Evolutionary conservation across 2,797 vertebrate species (phyloP).

Genomic region (Lindbergichthys nudifrons): DNA sequence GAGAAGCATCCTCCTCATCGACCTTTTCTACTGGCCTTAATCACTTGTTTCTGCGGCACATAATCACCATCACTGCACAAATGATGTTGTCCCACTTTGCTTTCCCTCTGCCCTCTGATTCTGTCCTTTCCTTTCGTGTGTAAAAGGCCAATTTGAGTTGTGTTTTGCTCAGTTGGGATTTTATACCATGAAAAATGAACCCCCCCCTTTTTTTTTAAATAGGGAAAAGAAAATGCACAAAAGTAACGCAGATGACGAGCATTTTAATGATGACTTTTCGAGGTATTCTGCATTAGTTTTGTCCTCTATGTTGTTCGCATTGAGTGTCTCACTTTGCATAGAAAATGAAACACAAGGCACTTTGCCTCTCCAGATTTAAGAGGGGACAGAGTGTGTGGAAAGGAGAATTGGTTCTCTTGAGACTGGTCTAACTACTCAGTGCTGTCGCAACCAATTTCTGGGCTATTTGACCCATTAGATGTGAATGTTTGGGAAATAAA

Average conservation of each 20-base stretch:
- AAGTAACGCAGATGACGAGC: slow-evolving; percentile 40
- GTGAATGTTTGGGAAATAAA: slow-evolving; percentile 64
- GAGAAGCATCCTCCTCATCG: slow-evolving; percentile 37
- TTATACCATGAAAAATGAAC: slow-evolving; percentile 41
- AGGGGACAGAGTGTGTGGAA: not conserved
- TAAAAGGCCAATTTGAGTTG: slow-evolving; percentile 67
- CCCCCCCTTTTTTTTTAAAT: no score
- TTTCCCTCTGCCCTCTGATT: slow-evolving; percentile 29
- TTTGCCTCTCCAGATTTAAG: slow-evolving; percentile 51
- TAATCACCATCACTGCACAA: slow-evolving; percentile 59
- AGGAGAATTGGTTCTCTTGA: slow-evolving; percentile 56
- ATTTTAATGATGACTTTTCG: slow-evolving; percentile 55
- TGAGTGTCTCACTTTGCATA: slow-evolving; percentile 47
- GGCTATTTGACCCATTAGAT: slow-evolving; percentile 74
- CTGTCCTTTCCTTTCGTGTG: slow-evolving; percentile 49
- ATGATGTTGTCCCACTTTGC: slow-evolving; percentile 62
- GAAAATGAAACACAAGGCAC: slow-evolving; percentile 45
- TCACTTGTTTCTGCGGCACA: slow-evolving; percentile 65
- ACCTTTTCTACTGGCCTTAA: slow-evolving; percentile 37
- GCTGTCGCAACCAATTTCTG: slow-evolving; percentile 65
- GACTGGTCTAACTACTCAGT: slow-evolving; percentile 42
- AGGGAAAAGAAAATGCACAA: slow-evolving; percentile 1
- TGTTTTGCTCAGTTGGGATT: slow-evolving; percentile 56
- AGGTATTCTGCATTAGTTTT: slow-evolving; percentile 47
- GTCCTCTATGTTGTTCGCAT: slow-evolving; percentile 52